A percentile compares a stretch with the other conserved stretches of the same genome.
These are phyloP conservation scores for Ctenodactylus gundi DNA, from an alignment of 2,113 vertebrate genomes.

Conservation along the genomic window DNA sequence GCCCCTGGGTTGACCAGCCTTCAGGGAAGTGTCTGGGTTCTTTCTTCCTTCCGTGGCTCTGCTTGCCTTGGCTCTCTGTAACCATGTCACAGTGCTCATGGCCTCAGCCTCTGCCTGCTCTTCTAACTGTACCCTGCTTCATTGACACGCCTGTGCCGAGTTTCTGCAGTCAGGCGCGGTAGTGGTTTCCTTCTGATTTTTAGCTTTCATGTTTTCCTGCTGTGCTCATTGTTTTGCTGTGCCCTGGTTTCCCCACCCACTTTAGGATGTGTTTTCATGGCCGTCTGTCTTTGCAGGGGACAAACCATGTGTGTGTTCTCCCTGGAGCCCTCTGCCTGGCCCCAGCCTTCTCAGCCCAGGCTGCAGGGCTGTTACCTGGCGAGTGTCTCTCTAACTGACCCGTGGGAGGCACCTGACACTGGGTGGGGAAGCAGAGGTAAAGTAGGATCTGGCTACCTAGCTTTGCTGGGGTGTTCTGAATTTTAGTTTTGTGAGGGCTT, in stretches of 20 bases:
- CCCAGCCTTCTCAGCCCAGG: not conserved
- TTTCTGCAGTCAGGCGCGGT: not conserved
- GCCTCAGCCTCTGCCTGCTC: too few relatives aligned
- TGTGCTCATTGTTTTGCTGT: not conserved
- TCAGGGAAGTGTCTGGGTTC: not conserved
- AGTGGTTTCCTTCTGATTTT: not conserved
- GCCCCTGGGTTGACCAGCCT: not conserved
- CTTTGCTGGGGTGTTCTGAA: not conserved
- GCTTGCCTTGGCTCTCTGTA: not conserved
- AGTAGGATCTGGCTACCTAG: not conserved
- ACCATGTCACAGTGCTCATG: too few relatives aligned
- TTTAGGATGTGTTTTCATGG: not conserved
- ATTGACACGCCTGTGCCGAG: accelerated
- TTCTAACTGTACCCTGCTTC: not conserved
- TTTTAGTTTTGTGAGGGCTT: not conserved
- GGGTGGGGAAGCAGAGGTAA: not conserved
- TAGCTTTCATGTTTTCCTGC: too few relatives aligned
- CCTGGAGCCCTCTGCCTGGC: not conserved
- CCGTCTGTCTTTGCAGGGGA: not conserved
- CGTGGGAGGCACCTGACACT: too few relatives aligned
- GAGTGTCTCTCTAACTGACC: not conserved
- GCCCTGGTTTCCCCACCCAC: not conserved
- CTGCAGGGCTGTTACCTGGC: not conserved
- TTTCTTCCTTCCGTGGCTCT: not conserved
- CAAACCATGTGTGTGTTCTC: not conserved